phyloP scores from a whole-genome alignment of 2,888 invertebrate species.

The Mermis nigrescens region DNA sequence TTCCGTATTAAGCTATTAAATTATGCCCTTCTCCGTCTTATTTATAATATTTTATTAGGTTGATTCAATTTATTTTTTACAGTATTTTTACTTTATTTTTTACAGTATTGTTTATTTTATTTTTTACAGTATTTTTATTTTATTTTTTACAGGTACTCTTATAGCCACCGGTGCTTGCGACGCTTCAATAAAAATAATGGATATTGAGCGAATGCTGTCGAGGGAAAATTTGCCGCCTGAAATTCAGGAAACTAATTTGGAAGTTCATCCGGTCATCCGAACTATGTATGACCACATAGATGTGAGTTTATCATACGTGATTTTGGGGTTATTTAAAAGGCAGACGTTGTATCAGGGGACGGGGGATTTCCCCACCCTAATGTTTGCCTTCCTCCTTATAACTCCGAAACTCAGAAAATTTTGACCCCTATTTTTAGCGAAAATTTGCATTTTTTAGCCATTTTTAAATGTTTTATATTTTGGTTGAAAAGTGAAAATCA shows the following conservation, averaged over 20 bases:
- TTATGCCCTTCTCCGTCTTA: not conserved
- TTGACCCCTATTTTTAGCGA: slow-evolving; percentile 7
- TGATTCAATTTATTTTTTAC: slow-evolving; percentile 6
- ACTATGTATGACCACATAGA: slow-evolving; percentile 92
- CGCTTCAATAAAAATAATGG: slow-evolving; percentile 93
- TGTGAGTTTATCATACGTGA: slow-evolving; percentile 25
- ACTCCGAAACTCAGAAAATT: no score
- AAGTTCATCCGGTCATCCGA: slow-evolving; percentile 91
- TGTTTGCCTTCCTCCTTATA: no score
- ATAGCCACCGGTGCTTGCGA: slow-evolving; percentile 96
- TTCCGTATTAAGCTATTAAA: no score
- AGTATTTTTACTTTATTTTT: slow-evolving; percentile 4
- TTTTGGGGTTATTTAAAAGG: no score
- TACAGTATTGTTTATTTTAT: slow-evolving; percentile 4
- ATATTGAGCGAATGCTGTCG: slow-evolving; percentile 95
- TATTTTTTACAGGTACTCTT: slow-evolving; percentile 49
- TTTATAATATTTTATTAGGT: not conserved
- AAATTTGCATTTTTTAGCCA: slow-evolving; percentile 1
- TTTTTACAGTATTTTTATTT: slow-evolving; percentile 2
- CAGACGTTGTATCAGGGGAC: no score
- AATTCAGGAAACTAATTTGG: slow-evolving; percentile 41
- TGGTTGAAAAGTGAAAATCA: slow-evolving; percentile 2
- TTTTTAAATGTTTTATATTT: slow-evolving; percentile 5
- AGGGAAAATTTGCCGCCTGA: slow-evolving; percentile 63
- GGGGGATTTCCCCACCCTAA: no score